These are phyloP conservation scores for Lethenteron camtschaticum DNA, from an alignment of 2,113 vertebrate species.

Conservation along the genomic window DNA sequence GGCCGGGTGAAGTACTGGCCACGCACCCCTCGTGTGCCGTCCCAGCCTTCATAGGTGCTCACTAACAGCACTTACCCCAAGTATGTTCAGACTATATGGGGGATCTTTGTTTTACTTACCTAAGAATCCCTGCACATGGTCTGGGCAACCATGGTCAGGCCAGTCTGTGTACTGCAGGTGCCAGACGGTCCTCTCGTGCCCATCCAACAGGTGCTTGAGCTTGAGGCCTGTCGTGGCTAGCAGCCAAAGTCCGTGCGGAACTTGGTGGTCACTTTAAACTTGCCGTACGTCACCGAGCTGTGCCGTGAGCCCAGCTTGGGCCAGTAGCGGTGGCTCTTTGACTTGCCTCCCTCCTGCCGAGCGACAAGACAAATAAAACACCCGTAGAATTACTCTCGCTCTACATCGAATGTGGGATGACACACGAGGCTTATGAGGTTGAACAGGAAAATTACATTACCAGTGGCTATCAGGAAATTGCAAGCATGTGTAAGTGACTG, in stretches of 20 bases:
- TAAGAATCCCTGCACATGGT: slow-evolving; percentile 67
- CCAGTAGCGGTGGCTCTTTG: slow-evolving; percentile 50
- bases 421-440: too few species aligned
- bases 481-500: too few species aligned
- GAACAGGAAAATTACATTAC: too few species aligned
- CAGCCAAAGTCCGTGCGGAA: slow-evolving; percentile 53
- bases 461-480: too few species aligned
- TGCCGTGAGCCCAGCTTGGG: slow-evolving; percentile 49
- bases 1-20: too few species aligned
- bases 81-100: background rate
- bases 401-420: too few species aligned
- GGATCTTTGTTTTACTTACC: slow-evolving; percentile 30
- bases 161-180: slow-evolving; percentile 54
- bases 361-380: slow-evolving; percentile 3
- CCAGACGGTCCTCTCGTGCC: slow-evolving; percentile 50
- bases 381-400: background rate
- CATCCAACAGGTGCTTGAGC: slow-evolving; percentile 44
- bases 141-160: slow-evolving; percentile 63
- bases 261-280: slow-evolving; percentile 56
- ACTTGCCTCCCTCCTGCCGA: slow-evolving; percentile 37
- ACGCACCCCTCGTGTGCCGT: too few species aligned
- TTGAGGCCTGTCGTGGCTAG: slow-evolving; percentile 53
- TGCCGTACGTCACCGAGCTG: slow-evolving; percentile 48
- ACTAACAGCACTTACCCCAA: background rate
- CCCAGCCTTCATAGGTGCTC: too few species aligned